phyloP scores from a whole-genome alignment of 2,113 vertebrate genomes.

The Erpornis zantholeuca region DNA sequence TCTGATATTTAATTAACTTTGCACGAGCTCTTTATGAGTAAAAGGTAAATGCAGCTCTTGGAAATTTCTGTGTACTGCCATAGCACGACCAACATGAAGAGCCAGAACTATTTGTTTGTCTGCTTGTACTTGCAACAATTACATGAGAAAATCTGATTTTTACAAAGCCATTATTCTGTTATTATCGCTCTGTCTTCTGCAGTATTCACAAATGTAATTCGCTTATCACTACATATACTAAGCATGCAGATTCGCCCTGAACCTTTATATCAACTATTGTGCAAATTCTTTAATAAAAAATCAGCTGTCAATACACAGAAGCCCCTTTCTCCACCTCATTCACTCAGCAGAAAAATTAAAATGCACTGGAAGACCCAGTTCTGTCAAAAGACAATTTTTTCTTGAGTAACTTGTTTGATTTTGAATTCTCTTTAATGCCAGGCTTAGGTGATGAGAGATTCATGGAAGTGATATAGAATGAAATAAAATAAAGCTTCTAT shows the following conservation, averaged over 20 bases:
- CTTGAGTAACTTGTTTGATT: conserved; percentile 27
- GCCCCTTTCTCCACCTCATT: background rate
- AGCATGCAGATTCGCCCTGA: background rate
- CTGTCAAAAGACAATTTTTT: conserved; percentile 19
- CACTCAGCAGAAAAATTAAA: background rate
- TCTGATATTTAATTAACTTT: background rate
- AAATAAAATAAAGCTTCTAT: background rate
- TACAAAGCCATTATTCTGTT: background rate
- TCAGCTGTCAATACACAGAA: background rate
- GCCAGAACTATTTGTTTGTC: background rate
- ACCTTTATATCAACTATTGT: background rate
- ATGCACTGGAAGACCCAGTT: background rate
- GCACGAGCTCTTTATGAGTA: background rate
- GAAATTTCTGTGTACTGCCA: background rate
- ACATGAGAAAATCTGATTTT: background rate
- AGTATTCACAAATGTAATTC: background rate
- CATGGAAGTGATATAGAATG: background rate
- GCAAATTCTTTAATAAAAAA: background rate
- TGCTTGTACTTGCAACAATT: background rate
- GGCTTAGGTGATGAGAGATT: background rate
- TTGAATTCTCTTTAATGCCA: conserved; percentile 51
- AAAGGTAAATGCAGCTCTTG: background rate
- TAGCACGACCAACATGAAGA: background rate
- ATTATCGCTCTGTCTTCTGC: background rate
- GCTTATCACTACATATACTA: background rate